Percentiles rank a stretch among this genome's conserved stretches.
phyloP scores from a whole-genome alignment of 2,797 vertebrate genomes.

The Potorous gilbertii region DNA sequence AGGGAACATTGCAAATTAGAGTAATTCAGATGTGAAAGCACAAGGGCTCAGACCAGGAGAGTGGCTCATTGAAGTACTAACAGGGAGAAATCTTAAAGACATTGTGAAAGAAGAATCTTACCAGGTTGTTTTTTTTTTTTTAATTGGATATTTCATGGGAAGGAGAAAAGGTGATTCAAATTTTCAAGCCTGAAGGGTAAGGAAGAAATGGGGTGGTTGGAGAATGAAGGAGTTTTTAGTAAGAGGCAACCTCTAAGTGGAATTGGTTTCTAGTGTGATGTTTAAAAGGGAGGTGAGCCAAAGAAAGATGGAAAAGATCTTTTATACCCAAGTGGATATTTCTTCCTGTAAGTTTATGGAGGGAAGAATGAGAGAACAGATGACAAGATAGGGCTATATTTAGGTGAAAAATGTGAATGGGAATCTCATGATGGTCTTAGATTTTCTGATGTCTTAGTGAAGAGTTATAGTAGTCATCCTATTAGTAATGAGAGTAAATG shows the following conservation, averaged over 20 bases:
- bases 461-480: background rate
- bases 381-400: background rate
- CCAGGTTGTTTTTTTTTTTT: background rate
- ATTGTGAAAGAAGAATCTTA: constrained; percentile 42
- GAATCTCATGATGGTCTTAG: background rate
- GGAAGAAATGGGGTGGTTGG: background rate
- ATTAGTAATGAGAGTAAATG: background rate
- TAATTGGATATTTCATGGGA: background rate
- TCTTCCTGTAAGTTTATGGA: background rate
- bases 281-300: background rate
- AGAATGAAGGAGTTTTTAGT: background rate
- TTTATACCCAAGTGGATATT: background rate
- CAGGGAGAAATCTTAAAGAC: constrained; percentile 3
- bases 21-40: background rate
- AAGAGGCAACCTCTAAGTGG: background rate
- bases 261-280: background rate
- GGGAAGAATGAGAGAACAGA: background rate
- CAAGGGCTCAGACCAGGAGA: background rate
- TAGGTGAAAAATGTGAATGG: background rate
- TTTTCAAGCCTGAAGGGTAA: background rate
- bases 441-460: background rate
- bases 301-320: background rate
- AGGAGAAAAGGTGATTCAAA: background rate
- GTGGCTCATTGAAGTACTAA: background rate
- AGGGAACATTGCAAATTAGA: background rate